Evolutionary conservation across 2,888 invertebrate genomes (phyloP), one percentile per base, ranked within the genome.

Genomic region (Eudasyphora cyanicolor): DNA sequence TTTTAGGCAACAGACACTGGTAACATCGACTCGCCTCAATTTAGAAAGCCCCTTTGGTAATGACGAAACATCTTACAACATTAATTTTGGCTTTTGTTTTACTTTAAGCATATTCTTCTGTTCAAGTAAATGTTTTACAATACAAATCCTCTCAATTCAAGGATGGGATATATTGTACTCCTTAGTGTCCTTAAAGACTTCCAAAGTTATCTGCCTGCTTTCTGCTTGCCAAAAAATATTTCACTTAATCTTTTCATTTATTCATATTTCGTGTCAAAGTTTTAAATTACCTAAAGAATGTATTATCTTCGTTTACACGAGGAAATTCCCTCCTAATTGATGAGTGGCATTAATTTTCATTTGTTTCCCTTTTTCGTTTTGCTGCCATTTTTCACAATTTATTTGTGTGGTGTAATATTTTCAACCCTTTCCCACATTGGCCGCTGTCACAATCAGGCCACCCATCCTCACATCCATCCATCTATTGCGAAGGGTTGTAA

Each of bases 341-440:
- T 82, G 69, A 69, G 27, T 74, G 74, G 62, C 77, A 82, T 51
- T 57, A n/a, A 71, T 21, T 67, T 76, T 67, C 10, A 57, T 19
- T 21, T 51, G 35, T 27, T 24, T 70, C 29, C 3, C 24, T 32
- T 69, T n/a, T n/a, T 14, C 27, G 27, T 1, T 21, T 12, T 12
- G 57, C 1, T 51, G 57, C 27, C 1, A 57, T 69, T 62, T 35
- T 49, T 24, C 14, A 24, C 29, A 35, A 51, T 51, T 42, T 3
- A 19, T 54, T 32, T 17, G 35, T 45, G 14, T 17, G n/a, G 60
- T 35, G 75, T 19, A 60, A 38, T 38, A 69, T 35, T 60, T 70
- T 5, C 64, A 81, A 81, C 80, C 80, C 80, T 75, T 45, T 38
- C 17, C 14, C 57, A 69, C 69, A 74, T 74, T 38, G 38, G 4